Conservation (phyloP, 1,140 invertebrate genomes). For the Pygmarrhopalites habei region DNA sequence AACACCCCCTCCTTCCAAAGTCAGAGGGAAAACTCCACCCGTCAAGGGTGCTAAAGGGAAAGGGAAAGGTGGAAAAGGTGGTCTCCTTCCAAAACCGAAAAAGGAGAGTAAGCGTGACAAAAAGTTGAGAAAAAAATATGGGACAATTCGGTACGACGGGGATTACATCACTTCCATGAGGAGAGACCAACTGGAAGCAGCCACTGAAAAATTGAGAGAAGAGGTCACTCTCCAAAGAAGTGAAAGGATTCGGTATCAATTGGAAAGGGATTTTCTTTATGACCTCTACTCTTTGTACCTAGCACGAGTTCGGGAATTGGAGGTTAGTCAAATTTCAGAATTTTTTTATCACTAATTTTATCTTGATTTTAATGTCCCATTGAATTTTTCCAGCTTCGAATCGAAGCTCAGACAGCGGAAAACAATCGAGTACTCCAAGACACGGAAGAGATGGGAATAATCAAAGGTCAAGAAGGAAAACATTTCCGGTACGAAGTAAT, state of each 20-base stretch:
- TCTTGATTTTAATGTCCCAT: too few species aligned
- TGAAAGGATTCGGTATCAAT: conserved; percentile 18
- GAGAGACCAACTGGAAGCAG: conserved; percentile 15
- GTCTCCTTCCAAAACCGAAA: background rate
- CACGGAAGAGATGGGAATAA: conserved; percentile 7
- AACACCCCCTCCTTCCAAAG: too few species aligned
- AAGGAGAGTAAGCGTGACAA: background rate
- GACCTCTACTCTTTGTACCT: conserved; percentile 12
- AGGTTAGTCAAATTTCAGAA: too few species aligned
- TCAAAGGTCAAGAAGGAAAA: conserved; percentile 17
- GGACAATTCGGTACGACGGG: conserved; percentile 1
- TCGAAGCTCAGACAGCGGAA: conserved; percentile 2
- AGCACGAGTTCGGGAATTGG: conserved; percentile 6
- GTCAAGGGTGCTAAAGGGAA: background rate
- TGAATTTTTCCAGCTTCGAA: background rate
- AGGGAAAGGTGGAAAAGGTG: background rate
- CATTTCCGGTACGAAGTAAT: conserved; percentile 18
- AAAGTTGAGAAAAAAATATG: conserved; percentile 13
- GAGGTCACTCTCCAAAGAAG: background rate
- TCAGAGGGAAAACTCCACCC: background rate
- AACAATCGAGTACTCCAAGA: conserved; percentile 11
- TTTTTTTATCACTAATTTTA: too few species aligned
- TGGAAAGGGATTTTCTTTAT: conserved; percentile 21
- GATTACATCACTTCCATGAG: background rate
- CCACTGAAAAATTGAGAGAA: conserved; percentile 7